Conservation (phyloP, 2,113 vertebrate genomes). For the Puffinus mauretanicus region DNA sequence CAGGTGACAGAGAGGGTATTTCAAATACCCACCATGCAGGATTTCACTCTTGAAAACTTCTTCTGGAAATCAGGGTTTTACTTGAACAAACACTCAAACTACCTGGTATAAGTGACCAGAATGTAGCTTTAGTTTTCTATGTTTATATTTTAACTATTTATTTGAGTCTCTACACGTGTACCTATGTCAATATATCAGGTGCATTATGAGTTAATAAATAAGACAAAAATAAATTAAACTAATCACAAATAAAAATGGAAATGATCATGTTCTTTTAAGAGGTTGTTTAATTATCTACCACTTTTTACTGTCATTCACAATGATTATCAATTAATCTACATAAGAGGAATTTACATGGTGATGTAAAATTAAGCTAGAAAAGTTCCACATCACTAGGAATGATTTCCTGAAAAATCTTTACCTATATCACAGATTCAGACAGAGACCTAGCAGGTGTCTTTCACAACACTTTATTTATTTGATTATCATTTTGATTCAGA, state of each 20-base stretch:
- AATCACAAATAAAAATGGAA: slow-evolving; percentile 12
- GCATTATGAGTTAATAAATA: not conserved
- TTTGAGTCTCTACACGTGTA: not conserved
- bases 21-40: not conserved
- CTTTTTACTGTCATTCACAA: slow-evolving; percentile 6
- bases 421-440: not conserved
- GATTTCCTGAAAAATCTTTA: not conserved
- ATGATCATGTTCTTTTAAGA: not conserved
- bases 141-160: not conserved
- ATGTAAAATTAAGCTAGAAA: not conserved
- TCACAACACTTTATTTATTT: not conserved
- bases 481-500: not conserved
- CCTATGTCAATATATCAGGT: not conserved
- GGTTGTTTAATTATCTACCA: not conserved
- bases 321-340: slow-evolving; percentile 3
- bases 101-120: not conserved
- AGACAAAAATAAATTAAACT: not conserved
- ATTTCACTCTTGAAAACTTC: not conserved
- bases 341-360: not conserved
- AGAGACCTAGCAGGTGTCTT: not conserved
- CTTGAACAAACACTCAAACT: not conserved
- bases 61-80: not conserved
- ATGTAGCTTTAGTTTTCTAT: not conserved
- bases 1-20: not conserved
- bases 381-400: not conserved